Conservation (phyloP, 2,888 invertebrate species). For the Hydropsyche betteni region DNA sequence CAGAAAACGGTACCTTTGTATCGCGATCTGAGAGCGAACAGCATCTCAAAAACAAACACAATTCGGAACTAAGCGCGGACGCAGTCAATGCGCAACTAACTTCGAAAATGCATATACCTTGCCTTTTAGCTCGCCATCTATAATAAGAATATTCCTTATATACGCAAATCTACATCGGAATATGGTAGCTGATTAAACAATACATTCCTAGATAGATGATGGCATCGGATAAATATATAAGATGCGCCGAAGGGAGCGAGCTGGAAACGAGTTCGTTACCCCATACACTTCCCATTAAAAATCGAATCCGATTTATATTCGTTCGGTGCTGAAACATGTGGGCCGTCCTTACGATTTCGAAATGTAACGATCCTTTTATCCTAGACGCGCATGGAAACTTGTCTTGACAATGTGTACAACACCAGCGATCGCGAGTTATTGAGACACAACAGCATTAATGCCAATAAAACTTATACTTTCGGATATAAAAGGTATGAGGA, state of each 20-base stretch:
- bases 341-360: constrained; percentile 10
- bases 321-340: neutral
- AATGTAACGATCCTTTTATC: constrained; percentile 22
- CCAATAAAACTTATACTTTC: too few species aligned
- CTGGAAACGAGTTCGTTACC: too few species aligned
- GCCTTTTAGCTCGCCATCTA: constrained; percentile 1
- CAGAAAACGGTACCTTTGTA: neutral
- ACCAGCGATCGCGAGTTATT: too few species aligned
- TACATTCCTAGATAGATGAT: constrained; percentile 3
- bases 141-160: neutral
- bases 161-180: neutral
- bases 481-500: too few species aligned
- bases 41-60: neutral
- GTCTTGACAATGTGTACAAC: constrained; percentile 18
- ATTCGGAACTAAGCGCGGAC: neutral
- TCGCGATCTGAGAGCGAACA: neutral
- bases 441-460: too few species aligned
- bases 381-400: constrained; percentile 24
- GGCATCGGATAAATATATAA: constrained; percentile 1
- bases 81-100: constrained; percentile 4
- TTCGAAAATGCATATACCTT: constrained; percentile 1
- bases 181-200: constrained; percentile 13
- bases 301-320: too few species aligned
- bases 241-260: neutral
- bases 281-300: too few species aligned